A percentile compares a stretch with the other conserved stretches of the same genome.
phyloP scores from a whole-genome alignment of 2,797 vertebrate species.

The Tolypeutes matacus region DNA sequence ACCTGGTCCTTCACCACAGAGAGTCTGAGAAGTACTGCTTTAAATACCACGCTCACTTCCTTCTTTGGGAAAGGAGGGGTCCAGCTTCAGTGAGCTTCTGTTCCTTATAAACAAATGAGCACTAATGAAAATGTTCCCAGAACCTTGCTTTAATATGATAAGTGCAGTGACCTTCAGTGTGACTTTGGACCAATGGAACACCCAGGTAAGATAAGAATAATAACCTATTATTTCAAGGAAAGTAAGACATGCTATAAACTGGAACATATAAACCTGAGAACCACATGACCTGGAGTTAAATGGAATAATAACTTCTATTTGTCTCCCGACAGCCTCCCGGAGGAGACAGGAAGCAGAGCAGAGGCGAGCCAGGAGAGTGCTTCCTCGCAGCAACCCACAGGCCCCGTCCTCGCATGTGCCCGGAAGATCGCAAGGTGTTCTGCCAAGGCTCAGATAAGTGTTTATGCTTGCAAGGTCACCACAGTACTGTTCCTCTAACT shows the following conservation, averaged over 20 bases:
- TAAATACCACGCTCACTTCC: background rate
- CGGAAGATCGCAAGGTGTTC: background rate
- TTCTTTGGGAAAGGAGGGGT: background rate
- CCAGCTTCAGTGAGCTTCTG: background rate
- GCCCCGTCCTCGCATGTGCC: background rate
- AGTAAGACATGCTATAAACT: background rate
- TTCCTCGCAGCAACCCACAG: background rate
- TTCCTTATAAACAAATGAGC: background rate
- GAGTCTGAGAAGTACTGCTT: background rate
- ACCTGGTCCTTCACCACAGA: background rate
- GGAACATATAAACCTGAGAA: background rate
- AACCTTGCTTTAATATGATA: background rate
- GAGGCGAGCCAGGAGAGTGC: background rate
- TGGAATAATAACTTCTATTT: background rate
- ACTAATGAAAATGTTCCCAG: background rate
- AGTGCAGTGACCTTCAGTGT: background rate
- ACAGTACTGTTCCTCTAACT: background rate
- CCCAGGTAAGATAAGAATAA: background rate
- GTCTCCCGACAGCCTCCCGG: background rate
- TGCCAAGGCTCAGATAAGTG: background rate
- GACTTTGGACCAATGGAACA: background rate
- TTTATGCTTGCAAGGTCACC: background rate
- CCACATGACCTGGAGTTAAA: background rate
- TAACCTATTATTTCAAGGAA: background rate
- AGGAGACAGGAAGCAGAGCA: no score